Percentiles rank a stretch among this genome's conserved stretches.
These are phyloP conservation scores for Stercorarius parasiticus DNA, from an alignment of 2,113 vertebrate genomes.

Conservation along the genomic window DNA sequence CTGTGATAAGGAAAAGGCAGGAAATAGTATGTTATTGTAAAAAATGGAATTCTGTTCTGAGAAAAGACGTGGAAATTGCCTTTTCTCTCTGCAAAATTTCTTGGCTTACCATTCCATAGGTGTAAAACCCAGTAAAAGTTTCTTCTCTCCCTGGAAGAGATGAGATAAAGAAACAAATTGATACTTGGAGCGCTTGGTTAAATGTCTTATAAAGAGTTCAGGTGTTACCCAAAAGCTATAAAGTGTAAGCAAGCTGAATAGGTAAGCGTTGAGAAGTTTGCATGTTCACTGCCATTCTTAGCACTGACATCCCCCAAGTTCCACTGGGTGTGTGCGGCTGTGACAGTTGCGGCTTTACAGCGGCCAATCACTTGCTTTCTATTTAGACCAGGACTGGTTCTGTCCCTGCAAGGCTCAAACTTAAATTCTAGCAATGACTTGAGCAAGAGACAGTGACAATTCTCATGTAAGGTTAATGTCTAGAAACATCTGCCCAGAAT, in stretches of 20 bases:
- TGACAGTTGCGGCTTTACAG: neutral
- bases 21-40: neutral
- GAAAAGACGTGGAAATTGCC: neutral
- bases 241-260: neutral
- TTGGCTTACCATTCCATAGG: neutral
- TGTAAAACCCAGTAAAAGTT: neutral
- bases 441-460: neutral
- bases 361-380: rapidly evolving
- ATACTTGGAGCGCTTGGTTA: neutral
- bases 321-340: neutral
- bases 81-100: neutral
- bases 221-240: neutral
- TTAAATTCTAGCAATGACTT: neutral
- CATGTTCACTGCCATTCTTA: neutral
- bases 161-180: neutral
- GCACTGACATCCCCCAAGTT: rapidly evolving
- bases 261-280: neutral
- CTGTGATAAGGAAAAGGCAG: neutral
- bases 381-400: neutral
- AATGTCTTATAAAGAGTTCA: neutral
- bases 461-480: neutral
- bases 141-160: neutral
- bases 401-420: neutral
- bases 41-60: neutral
- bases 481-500: neutral